phyloP scores from a whole-genome alignment of 2,113 vertebrate species.

The Loxodonta africana region DNA sequence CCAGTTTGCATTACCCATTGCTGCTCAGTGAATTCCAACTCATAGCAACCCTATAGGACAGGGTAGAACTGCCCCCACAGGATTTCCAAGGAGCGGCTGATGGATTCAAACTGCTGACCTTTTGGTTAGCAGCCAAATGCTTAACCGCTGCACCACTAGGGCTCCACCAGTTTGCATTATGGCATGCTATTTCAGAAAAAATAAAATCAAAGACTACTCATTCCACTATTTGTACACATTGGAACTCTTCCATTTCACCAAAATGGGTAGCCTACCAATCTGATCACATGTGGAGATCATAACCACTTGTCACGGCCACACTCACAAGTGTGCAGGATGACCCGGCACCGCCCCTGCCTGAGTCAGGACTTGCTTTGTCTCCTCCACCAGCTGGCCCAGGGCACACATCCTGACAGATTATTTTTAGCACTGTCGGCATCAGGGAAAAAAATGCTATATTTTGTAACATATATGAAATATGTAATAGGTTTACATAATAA shows the following conservation, averaged over 20 bases:
- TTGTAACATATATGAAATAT: neutral
- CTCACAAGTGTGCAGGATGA: neutral
- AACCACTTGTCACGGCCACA: rapidly evolving
- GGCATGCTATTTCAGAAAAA: neutral
- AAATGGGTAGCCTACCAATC: conserved; percentile 50
- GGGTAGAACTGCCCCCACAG: no score
- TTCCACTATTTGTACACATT: conserved; percentile 47
- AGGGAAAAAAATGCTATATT: neutral
- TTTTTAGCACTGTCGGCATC: neutral
- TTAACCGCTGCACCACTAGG: neutral
- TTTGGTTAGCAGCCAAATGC: neutral
- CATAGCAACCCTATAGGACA: no score
- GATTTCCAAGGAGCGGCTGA: neutral
- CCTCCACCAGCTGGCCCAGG: neutral
- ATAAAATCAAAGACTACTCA: neutral
- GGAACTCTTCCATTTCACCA: conserved; percentile 78
- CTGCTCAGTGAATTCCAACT: no score
- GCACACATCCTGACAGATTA: neutral
- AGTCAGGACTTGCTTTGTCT: neutral
- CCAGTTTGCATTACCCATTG: neutral
- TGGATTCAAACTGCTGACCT: neutral
- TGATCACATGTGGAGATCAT: conserved; percentile 3
- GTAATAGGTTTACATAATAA: neutral
- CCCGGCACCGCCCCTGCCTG: rapidly evolving
- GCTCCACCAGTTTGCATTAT: neutral